Evolutionary conservation across 2,797 vertebrate species (phyloP).

Genomic region (Argentina silus): DNA sequence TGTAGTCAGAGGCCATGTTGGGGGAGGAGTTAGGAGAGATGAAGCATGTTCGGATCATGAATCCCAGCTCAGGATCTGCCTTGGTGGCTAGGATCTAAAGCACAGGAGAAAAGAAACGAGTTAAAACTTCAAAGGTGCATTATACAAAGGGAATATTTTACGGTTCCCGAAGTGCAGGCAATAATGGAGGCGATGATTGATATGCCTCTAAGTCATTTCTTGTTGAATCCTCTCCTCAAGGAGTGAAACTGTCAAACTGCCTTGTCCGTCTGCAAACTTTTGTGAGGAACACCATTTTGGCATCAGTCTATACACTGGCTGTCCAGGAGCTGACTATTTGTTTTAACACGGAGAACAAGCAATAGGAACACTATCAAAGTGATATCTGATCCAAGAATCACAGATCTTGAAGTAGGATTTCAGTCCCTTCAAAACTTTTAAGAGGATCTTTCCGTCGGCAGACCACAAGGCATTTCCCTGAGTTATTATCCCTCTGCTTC

Average conservation of each 20-base stretch:
- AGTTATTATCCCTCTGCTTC: conserved; percentile 36
- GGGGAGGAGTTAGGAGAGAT: conserved; percentile 86
- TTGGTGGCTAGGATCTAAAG: conserved; percentile 86
- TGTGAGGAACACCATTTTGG: conserved; percentile 11
- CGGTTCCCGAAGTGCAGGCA: not conserved
- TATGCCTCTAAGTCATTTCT: conserved; percentile 1
- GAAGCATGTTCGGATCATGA: conserved; percentile 90
- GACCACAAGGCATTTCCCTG: conserved; percentile 41
- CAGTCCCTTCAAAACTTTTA: conserved; percentile 40
- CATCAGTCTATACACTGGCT: conserved; percentile 16
- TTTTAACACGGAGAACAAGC: conserved; percentile 30
- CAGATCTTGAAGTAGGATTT: conserved; percentile 40
- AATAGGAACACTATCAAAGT: conserved; percentile 29
- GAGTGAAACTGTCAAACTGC: not conserved
- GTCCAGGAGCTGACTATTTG: conserved; percentile 22
- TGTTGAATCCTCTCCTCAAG: not conserved
- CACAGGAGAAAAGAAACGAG: not conserved
- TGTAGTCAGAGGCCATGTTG: conserved; percentile 78
- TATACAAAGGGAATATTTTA: not conserved
- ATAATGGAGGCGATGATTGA: conserved; percentile 6
- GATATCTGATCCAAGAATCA: conserved; percentile 42
- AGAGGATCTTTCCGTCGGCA: conserved; percentile 47
- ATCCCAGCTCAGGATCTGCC: conserved; percentile 84
- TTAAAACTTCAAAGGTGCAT: not conserved
- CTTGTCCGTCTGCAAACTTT: not conserved